Evolutionary conservation across 2,888 invertebrate species (phyloP), one percentile per base, ranked within the genome.

Genomic region (Callimorpha dominula): DNA sequence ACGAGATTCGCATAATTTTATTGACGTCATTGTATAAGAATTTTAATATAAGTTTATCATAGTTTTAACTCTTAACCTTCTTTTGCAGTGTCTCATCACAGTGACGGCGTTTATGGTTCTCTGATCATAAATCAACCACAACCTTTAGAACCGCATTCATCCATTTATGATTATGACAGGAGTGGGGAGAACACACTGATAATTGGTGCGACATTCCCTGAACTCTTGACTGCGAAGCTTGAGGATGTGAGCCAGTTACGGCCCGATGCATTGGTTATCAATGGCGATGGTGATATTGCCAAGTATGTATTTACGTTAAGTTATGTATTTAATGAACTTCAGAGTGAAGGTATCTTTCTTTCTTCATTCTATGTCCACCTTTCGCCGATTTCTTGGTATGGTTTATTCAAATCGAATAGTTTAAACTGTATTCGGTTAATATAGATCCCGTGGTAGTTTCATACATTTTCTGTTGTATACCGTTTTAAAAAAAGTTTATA

Each of bases 41-140:
- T 20, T 31, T 31, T 2, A 31, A 31, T 31, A 54, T 0, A 43
- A 9, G 43, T n/a, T 20, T 2, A 54, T 20, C 31, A 57, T 9
- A 20, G 31, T 60, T 60, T 31, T 7, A 31, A 17, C 43, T 43
- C 11, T 20, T 60, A 63, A 42, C 65, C 31, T 75, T 75, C 54
- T 65, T 73, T 90, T 91, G 49, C 90, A 97, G 97, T 96, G 12
- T 83, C 95, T 1, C 97, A 97, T 77, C 96, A 97, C 82, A 94
- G 95, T 71, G 96, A 97, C 77, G 97, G 97, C 0, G 87, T 97
- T 1, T 96, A 96, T 77, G 97, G 97, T 0, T 89, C 96, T 0
- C 81, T 97, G 14, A 91, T 97, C 4, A 94, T 97, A 11, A 95
- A 96, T 65, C 94, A 96, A 80, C 93, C 96, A 0, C 92, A 92